Conservation (phyloP, 2,113 vertebrate species). For the Megaptera novaeangliae region DNA sequence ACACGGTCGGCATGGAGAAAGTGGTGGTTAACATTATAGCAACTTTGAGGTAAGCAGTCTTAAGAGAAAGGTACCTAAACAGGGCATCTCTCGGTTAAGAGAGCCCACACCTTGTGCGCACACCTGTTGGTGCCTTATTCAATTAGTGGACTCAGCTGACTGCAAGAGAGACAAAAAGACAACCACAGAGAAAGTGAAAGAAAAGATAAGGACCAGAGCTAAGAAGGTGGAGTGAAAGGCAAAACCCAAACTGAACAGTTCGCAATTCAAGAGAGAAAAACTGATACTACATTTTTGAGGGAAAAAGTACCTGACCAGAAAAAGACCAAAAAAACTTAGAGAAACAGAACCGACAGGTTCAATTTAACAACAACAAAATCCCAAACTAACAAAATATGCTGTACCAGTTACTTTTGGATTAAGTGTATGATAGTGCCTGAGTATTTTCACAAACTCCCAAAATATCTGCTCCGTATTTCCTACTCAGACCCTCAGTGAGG, state of each 20-base stretch:
- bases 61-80: not conserved
- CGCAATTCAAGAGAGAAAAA: slow-evolving; percentile 6
- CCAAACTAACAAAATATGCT: slow-evolving; percentile 17
- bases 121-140: not conserved
- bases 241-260: slow-evolving; percentile 23
- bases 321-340: not conserved
- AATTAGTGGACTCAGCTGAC: not conserved
- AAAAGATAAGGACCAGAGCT: not conserved
- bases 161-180: not conserved
- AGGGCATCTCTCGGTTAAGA: not conserved
- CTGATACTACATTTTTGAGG: not conserved
- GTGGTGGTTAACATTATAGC: not conserved
- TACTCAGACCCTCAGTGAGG: not conserved
- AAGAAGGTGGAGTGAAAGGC: not conserved
- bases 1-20: not conserved
- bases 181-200: not conserved
- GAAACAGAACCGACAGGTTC: not conserved
- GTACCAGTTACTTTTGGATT: not conserved
- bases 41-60: not conserved
- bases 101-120: not conserved
- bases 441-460: slow-evolving; percentile 46
- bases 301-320: not conserved
- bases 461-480: not conserved
- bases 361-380: not conserved
- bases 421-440: not conserved